phyloP scores from a whole-genome alignment of 2,797 vertebrate species.

The Anguilla obscura region DNA sequence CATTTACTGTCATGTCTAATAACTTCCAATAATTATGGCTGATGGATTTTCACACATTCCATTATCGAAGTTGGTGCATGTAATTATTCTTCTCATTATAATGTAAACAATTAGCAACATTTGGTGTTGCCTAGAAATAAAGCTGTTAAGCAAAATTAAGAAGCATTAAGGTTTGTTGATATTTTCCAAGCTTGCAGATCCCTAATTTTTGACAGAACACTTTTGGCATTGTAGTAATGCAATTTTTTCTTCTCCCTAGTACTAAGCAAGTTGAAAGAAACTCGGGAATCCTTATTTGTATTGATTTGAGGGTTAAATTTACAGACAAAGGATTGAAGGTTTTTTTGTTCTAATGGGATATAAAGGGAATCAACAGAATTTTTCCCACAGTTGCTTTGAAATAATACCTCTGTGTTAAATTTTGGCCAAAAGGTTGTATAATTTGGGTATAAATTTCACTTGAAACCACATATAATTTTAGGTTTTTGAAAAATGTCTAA shows the following conservation, averaged over 20 bases:
- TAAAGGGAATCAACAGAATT: neutral
- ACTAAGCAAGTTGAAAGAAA: neutral
- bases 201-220: slow-evolving; percentile 43
- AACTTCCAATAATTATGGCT: slow-evolving; percentile 99
- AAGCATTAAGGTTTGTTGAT: slow-evolving; percentile 36
- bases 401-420: neutral
- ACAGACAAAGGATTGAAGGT: neutral
- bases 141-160: slow-evolving; percentile 74
- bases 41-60: slow-evolving; percentile 99
- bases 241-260: slow-evolving; percentile 29
- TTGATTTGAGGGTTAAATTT: slow-evolving; percentile 1
- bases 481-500: neutral
- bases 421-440: neutral
- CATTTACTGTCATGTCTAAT: slow-evolving; percentile 99
- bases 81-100: slow-evolving; percentile 99
- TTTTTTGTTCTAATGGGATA: neutral
- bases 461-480: neutral
- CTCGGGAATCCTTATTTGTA: neutral
- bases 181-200: slow-evolving; percentile 37
- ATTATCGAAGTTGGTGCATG: slow-evolving; percentile 99
- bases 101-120: slow-evolving; percentile 95
- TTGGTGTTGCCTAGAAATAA: slow-evolving; percentile 84
- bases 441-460: neutral
- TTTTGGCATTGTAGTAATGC: slow-evolving; percentile 49
- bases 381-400: neutral